Percentiles rank a stretch among this genome's conserved stretches.
Conservation (phyloP, 2,888 invertebrate genomes). For the Flexamia atlantica region DNA sequence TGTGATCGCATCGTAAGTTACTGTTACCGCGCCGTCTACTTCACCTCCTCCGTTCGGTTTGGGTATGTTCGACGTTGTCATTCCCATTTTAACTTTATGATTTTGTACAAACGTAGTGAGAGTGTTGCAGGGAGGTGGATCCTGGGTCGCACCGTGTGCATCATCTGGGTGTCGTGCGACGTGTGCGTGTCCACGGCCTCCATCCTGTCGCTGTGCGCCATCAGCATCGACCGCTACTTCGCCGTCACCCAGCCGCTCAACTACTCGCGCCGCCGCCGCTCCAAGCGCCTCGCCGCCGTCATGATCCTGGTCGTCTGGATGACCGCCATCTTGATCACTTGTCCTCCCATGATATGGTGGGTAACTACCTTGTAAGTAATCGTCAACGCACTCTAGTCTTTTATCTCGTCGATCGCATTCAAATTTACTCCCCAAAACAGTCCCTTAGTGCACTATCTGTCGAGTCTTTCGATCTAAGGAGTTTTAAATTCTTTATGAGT, state of each 20-base stretch:
- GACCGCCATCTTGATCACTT: slow-evolving; percentile 92
- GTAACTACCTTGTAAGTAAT: not conserved
- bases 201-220: slow-evolving; percentile 94
- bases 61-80: too few relatives aligned
- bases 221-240: slow-evolving; percentile 93
- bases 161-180: slow-evolving; percentile 95
- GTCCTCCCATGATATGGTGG: slow-evolving; percentile 95
- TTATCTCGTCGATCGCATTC: slow-evolving; percentile 92
- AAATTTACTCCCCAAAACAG: too few relatives aligned
- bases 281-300: slow-evolving; percentile 88
- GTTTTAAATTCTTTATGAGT: too few relatives aligned
- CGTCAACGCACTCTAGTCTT: slow-evolving; percentile 85
- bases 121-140: slow-evolving; percentile 91
- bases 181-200: slow-evolving; percentile 96
- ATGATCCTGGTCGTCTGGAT: slow-evolving; percentile 96
- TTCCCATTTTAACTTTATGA: too few relatives aligned
- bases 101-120: too few relatives aligned
- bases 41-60: too few relatives aligned
- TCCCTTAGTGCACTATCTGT: too few relatives aligned
- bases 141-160: slow-evolving; percentile 92
- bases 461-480: too few relatives aligned
- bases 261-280: slow-evolving; percentile 92
- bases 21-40: too few relatives aligned
- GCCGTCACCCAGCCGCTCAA: slow-evolving; percentile 96
- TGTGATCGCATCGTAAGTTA: too few relatives aligned